phyloP scores from a whole-genome alignment of 2,888 invertebrate species.

The Belgica antarctica region DNA sequence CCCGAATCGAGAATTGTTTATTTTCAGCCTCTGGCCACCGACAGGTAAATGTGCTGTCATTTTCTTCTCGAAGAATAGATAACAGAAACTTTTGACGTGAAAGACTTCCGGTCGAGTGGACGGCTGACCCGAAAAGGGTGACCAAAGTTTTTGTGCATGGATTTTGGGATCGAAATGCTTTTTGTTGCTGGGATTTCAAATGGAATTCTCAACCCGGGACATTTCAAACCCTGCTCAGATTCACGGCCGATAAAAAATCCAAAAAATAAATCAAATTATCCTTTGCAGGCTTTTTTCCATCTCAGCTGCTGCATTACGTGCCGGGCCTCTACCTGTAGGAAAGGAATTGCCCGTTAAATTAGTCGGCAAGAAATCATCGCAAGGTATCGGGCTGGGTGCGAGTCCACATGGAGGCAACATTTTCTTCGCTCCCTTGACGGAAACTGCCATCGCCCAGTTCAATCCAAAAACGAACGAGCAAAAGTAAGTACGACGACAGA shows the following conservation, averaged over 20 bases:
- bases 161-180: no score
- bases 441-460: slow-evolving; percentile 79
- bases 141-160: neutral
- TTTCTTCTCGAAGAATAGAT: neutral
- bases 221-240: neutral
- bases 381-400: slow-evolving; percentile 72
- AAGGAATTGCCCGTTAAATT: slow-evolving; percentile 71
- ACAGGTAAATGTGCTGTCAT: slow-evolving; percentile 54
- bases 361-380: slow-evolving; percentile 80
- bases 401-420: slow-evolving; percentile 72
- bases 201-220: no score
- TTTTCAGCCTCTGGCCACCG: slow-evolving; percentile 68
- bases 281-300: slow-evolving; percentile 70
- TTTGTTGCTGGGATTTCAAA: no score
- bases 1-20: slow-evolving; percentile 59
- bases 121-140: no score
- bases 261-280: neutral
- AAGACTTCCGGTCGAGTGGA: no score
- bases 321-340: slow-evolving; percentile 70
- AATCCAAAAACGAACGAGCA: slow-evolving; percentile 71
- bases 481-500: slow-evolving; percentile 57
- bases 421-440: slow-evolving; percentile 73
- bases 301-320: slow-evolving; percentile 67
- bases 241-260: neutral
- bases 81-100: neutral